Conservation (phyloP, 2,797 vertebrate genomes). For the Balearica regulorum region DNA sequence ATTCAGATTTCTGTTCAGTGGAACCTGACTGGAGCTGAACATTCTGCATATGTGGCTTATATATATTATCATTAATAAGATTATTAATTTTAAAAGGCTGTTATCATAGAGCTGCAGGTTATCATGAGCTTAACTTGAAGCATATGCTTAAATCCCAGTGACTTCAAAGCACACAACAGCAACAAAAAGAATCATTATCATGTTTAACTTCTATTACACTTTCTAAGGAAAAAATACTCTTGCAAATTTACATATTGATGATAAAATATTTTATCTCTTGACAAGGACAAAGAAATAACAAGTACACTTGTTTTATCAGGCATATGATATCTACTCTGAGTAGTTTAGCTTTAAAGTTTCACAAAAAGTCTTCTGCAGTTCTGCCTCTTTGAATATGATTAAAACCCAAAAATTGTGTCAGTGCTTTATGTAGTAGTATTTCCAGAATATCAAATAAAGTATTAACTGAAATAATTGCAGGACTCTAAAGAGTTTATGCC, state of each 20-base stretch:
- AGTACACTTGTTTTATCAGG: neutral
- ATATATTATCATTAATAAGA: neutral
- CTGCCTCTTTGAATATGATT: neutral
- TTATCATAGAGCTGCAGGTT: slow-evolving; percentile 21
- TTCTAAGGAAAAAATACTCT: neutral
- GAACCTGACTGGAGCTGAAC: neutral
- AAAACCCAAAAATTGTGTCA: neutral
- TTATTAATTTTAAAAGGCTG: neutral
- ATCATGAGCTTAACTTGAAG: slow-evolving; percentile 4
- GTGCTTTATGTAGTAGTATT: neutral
- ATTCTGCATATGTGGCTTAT: neutral
- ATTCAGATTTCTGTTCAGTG: neutral
- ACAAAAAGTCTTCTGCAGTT: neutral
- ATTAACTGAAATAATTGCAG: neutral
- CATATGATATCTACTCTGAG: neutral
- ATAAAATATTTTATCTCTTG: slow-evolving; percentile 6
- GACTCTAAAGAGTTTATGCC: neutral
- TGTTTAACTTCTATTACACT: neutral
- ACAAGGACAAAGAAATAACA: neutral
- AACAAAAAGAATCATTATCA: neutral
- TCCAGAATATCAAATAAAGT: neutral
- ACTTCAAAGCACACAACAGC: slow-evolving; percentile 21
- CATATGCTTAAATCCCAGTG: neutral
- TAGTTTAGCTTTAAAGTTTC: neutral
- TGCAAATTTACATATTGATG: neutral